phyloP scores from a whole-genome alignment of 2,888 invertebrate genomes.

The Drosophila parthenogenetica region DNA sequence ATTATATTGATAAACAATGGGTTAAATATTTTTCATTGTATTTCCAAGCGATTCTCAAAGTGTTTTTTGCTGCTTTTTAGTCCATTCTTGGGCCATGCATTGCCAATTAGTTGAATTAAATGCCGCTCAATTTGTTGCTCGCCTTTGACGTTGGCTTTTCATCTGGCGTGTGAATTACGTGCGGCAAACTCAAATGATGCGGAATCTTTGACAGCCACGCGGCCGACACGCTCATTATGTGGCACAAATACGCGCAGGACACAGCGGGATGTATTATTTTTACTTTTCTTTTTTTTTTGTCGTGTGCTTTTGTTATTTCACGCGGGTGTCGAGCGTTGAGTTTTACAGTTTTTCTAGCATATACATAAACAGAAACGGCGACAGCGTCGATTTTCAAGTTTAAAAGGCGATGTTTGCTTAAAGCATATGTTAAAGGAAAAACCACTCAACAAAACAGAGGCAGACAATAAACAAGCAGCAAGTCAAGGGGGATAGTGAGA shows the following conservation, averaged over 20 bases:
- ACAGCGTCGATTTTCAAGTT: slow-evolving; percentile 62
- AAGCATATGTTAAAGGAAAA: slow-evolving; percentile 76
- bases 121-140: slow-evolving; percentile 69
- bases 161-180: slow-evolving; percentile 71
- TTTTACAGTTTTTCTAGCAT: slow-evolving; percentile 26
- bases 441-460: slow-evolving; percentile 73
- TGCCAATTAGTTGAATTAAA: slow-evolving; percentile 80
- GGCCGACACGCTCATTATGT: slow-evolving; percentile 74
- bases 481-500: not conserved
- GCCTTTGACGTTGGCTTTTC: slow-evolving; percentile 70
- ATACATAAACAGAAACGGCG: slow-evolving; percentile 29
- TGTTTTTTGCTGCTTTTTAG: not conserved
- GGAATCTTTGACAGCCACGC: slow-evolving; percentile 78
- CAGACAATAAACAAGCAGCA: slow-evolving; percentile 73
- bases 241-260: slow-evolving; percentile 53
- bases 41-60: not conserved
- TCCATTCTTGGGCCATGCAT: not conserved
- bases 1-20: not conserved
- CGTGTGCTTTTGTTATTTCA: slow-evolving; percentile 55
- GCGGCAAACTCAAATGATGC: slow-evolving; percentile 81
- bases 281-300: not conserved
- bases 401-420: slow-evolving; percentile 73
- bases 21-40: not conserved
- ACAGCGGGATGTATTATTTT: slow-evolving; percentile 43
- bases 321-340: slow-evolving; percentile 13